phyloP scores from a whole-genome alignment of 2,113 vertebrate genomes.

The Mionectes macconnelli region DNA sequence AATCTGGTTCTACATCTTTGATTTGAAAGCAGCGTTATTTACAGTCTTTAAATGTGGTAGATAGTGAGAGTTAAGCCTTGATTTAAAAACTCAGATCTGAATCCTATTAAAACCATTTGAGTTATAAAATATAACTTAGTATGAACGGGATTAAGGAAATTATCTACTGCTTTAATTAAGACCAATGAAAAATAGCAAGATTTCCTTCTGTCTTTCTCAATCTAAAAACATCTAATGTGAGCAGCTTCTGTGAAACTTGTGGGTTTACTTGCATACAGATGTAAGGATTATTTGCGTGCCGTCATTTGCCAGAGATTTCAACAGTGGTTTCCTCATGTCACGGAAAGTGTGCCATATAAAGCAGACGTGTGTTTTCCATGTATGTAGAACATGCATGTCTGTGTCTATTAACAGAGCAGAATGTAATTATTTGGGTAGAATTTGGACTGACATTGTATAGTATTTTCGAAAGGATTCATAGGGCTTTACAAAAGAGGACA shows the following conservation, averaged over 20 bases:
- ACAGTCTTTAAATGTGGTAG: not conserved
- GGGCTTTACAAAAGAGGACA: not conserved
- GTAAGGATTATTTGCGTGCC: not conserved
- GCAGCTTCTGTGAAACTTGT: not conserved
- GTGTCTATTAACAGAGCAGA: not conserved
- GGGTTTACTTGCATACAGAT: not conserved
- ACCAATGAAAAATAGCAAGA: not conserved
- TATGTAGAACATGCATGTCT: not conserved
- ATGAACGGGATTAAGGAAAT: not conserved
- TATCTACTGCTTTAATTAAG: not conserved
- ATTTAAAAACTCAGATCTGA: not conserved
- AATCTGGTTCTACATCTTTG: not conserved
- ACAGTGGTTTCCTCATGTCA: not conserved
- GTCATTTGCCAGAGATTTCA: not conserved
- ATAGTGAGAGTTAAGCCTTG: not conserved
- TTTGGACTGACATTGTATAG: not conserved
- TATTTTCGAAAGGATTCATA: not conserved
- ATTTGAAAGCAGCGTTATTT: not conserved
- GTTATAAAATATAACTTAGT: not conserved
- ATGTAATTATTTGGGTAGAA: not conserved
- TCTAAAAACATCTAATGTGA: not conserved
- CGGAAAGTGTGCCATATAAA: not conserved
- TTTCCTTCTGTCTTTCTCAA: not conserved
- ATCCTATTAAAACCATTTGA: not conserved
- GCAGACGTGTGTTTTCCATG: not conserved